Percentiles rank a stretch among this genome's conserved stretches.
Conservation (phyloP, 2,888 invertebrate genomes). For the Brachylomia viminalis region DNA sequence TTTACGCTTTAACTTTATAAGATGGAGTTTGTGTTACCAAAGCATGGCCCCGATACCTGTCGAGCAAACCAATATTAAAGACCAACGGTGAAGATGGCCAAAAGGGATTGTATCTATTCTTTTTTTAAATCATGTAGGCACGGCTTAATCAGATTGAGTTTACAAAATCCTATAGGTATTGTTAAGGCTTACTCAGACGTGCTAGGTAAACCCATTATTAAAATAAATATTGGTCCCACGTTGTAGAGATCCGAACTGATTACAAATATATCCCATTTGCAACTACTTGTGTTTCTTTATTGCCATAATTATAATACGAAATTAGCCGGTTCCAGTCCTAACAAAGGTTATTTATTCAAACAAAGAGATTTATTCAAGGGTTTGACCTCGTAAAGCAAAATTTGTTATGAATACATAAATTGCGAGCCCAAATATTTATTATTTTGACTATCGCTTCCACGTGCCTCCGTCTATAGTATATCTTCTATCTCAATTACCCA, state of each 20-base stretch:
- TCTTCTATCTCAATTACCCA: slow-evolving; percentile 58
- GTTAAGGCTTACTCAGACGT: slow-evolving; percentile 13
- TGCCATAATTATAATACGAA: slow-evolving; percentile 56
- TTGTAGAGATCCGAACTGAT: slow-evolving; percentile 36
- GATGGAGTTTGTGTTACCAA: neutral
- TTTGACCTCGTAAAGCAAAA: slow-evolving; percentile 45
- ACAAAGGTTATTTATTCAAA: slow-evolving; percentile 54
- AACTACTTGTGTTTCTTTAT: slow-evolving; percentile 53
- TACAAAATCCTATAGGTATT: neutral
- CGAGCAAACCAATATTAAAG: neutral
- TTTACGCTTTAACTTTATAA: neutral
- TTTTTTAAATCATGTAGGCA: neutral
- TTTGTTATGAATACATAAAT: slow-evolving; percentile 65
- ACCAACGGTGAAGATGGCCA: neutral
- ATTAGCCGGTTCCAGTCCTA: slow-evolving; percentile 30
- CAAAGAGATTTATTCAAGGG: slow-evolving; percentile 56
- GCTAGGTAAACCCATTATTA: slow-evolving; percentile 13
- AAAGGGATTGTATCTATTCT: neutral
- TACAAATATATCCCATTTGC: slow-evolving; percentile 47
- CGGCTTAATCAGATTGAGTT: neutral
- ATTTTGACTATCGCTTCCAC: slow-evolving; percentile 49
- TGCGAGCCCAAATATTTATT: slow-evolving; percentile 58
- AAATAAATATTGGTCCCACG: slow-evolving; percentile 36
- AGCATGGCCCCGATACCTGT: no score
- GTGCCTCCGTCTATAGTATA: slow-evolving; percentile 5